Evolutionary conservation across 2,797 vertebrate species (phyloP).

Genomic region (Caiman crocodilus): DNA sequence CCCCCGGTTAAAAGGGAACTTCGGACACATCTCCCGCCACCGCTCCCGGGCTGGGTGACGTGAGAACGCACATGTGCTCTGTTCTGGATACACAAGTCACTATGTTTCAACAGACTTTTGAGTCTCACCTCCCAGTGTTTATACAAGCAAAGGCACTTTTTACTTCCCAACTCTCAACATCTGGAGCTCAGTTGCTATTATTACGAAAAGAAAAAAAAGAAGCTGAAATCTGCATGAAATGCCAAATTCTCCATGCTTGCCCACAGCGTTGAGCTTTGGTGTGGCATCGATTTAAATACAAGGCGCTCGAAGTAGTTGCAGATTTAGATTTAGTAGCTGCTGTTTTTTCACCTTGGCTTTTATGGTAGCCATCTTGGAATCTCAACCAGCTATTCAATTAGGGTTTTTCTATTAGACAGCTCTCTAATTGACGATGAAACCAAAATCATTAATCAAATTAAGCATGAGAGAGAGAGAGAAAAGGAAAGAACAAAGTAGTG

Average conservation of each 20-base stretch:
- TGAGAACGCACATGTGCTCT: neutral
- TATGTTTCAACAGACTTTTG: constrained; percentile 64
- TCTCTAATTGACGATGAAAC: constrained; percentile 70
- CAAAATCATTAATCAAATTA: constrained; percentile 70
- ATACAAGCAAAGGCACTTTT: constrained; percentile 69
- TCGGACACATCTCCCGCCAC: neutral
- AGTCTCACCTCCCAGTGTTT: constrained; percentile 69
- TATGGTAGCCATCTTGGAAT: neutral
- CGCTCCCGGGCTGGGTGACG: neutral
- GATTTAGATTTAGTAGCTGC: constrained; percentile 43
- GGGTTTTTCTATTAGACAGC: constrained; percentile 21
- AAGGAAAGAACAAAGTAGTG: constrained; percentile 5
- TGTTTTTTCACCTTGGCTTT: neutral
- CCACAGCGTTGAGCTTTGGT: constrained; percentile 49
- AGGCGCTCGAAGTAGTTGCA: neutral
- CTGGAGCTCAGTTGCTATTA: constrained; percentile 69
- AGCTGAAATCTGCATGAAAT: constrained; percentile 60
- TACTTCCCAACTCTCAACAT: constrained; percentile 67
- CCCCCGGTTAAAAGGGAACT: neutral
- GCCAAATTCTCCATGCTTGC: constrained; percentile 57
- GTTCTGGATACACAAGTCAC: constrained; percentile 1
- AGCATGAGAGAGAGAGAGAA: constrained; percentile 21
- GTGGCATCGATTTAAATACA: constrained; percentile 38
- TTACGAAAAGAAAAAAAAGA: constrained; percentile 52
- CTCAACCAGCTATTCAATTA: neutral